Base-by-base conservation (phyloP, 2,888 invertebrate genomes). In the Drosophila prostipennis region DNA sequence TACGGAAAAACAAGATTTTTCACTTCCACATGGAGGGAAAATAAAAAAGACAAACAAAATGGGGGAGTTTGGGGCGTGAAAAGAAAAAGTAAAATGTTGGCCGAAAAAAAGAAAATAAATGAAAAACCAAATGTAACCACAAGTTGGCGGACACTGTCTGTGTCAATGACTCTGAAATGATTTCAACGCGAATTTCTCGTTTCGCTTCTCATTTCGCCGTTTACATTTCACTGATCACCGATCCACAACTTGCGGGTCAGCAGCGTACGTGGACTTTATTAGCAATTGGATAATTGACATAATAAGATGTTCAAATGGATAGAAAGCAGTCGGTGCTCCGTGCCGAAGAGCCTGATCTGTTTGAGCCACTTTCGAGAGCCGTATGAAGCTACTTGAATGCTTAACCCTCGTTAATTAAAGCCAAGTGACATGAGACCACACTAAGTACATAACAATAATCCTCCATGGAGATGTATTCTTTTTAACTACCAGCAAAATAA, bases 161-260 rank as follows among this genome's bases (percentile, higher is more conserved):
- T 87, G 82, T 87, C 82, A 83, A 87, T 83, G 82, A 83, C 82
- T 83, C 81, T 87, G 87, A 87, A 84, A 85, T 84, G 78, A 77
- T 81, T 78, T 79, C 68, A 79, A 70, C 69, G 79, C 70, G 69
- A 82, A 77, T 84, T 82, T 82, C 84, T 76, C 85, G 73, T 78
- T 77, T 79, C 68, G 57, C 65, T 76, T 83, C 57, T 43, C 70
- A 54, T 74, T 76, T 61, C 55, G 49, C 64, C 73, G 81, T 43
- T 51, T 63, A 72, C 70, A 48, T 70, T 70, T 71, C 43, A 71
- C 61, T 39, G 57, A 55, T 58, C 57, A 36, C 54, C 39, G 72
- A 64, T 63, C 48, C 55, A 51, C 60, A 48, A 43, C 61, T 54
- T 54, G 60, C 77, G 71, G 80, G 80, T 82, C 83, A 86, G 76